Conservation (phyloP, 2,113 vertebrate species). For the Lamprologus callipterus region DNA sequence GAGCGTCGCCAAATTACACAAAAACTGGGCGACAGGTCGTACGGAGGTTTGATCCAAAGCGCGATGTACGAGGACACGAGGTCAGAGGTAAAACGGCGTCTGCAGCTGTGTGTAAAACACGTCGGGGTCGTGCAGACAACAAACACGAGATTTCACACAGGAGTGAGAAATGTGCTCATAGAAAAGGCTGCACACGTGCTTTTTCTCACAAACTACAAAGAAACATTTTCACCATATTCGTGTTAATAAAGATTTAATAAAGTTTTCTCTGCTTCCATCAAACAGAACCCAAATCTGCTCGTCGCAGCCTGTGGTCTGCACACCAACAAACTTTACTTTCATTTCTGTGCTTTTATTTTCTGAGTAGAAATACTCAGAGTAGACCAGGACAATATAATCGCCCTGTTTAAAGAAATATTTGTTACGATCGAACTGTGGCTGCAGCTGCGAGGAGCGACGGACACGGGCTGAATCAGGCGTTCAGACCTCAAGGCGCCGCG, state of each 20-base stretch:
- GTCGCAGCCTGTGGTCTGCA: not conserved
- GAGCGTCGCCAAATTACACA: not conserved
- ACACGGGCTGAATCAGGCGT: not conserved
- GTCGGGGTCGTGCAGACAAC: not conserved
- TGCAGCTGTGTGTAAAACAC: not conserved
- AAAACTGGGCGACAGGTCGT: not conserved
- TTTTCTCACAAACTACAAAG: not conserved
- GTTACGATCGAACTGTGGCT: rapidly evolving
- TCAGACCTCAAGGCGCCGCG: not conserved
- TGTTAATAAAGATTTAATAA: not conserved
- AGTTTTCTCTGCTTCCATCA: not conserved
- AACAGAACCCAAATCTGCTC: not conserved
- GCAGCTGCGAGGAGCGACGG: not conserved
- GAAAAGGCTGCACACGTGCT: rapidly evolving
- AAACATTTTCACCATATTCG: rapidly evolving
- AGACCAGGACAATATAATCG: rapidly evolving
- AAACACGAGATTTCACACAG: not conserved
- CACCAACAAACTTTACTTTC: not conserved
- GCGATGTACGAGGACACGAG: not conserved
- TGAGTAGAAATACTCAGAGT: not conserved
- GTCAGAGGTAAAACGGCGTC: not conserved
- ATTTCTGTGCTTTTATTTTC: not conserved
- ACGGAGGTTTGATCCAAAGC: not conserved
- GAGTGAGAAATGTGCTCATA: not conserved
- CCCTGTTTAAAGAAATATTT: not conserved